A percentile compares a stretch with the other conserved stretches of the same genome.
Evolutionary conservation across 2,888 invertebrate species (phyloP).

Genomic region (Metalampra italica): DNA sequence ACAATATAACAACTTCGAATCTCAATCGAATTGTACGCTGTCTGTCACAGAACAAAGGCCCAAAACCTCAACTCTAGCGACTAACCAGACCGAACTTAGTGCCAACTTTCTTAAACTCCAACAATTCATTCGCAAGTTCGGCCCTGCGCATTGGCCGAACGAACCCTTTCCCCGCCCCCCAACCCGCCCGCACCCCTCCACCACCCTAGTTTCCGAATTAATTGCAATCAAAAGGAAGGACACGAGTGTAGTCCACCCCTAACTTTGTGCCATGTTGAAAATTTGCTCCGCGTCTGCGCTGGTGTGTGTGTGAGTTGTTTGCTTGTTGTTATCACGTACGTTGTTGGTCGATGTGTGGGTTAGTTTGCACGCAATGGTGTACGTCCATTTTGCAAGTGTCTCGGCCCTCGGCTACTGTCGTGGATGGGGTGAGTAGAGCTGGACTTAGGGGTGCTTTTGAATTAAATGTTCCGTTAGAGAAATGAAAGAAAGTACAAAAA

Average conservation of each 20-base stretch:
- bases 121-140: constrained; percentile 60
- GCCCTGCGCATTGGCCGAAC: constrained; percentile 72
- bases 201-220: constrained; percentile 65
- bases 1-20: no score
- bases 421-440: background rate
- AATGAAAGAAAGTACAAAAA: background rate
- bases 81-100: constrained; percentile 38
- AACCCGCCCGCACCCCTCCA: constrained; percentile 23
- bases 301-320: constrained; percentile 32
- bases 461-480: background rate
- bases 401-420: background rate
- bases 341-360: constrained; percentile 15
- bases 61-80: constrained; percentile 44
- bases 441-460: background rate
- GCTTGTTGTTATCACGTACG: constrained; percentile 8
- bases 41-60: constrained; percentile 27
- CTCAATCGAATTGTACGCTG: no score
- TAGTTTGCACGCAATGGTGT: constrained; percentile 28
- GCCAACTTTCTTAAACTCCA: constrained; percentile 47
- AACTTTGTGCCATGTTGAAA: constrained; percentile 72
- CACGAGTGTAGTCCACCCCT: constrained; percentile 75
- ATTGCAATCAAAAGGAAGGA: constrained; percentile 79
- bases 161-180: constrained; percentile 47
- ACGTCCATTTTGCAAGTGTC: constrained; percentile 12
- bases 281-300: constrained; percentile 44